Conservation (phyloP, 2,113 vertebrate genomes). For the Passer domesticus region DNA sequence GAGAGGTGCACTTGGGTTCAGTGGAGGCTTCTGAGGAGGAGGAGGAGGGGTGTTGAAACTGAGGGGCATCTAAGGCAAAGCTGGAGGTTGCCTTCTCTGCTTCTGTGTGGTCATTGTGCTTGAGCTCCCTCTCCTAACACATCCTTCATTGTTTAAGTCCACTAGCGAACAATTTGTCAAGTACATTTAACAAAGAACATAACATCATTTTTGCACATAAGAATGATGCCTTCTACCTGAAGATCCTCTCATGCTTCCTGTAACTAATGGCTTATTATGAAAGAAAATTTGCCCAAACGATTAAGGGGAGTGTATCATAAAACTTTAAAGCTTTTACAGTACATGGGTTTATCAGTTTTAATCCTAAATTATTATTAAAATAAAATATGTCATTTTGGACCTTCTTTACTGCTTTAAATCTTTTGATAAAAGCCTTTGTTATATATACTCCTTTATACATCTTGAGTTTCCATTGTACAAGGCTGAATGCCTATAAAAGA, state of each 20-base stretch:
- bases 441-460: background rate
- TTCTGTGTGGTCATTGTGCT: background rate
- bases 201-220: background rate
- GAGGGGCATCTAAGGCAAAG: background rate
- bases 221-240: background rate
- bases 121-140: background rate
- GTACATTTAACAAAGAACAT: background rate
- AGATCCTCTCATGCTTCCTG: background rate
- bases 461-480: background rate
- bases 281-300: background rate
- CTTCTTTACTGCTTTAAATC: background rate
- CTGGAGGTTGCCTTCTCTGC: background rate
- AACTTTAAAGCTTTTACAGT: background rate
- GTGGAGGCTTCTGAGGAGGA: background rate
- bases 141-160: background rate
- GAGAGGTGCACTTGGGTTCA: background rate
- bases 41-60: background rate
- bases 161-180: background rate
- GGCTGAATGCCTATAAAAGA: background rate
- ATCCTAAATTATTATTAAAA: conserved; percentile 40
- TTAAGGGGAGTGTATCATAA: background rate
- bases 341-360: background rate
- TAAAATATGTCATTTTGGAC: background rate
- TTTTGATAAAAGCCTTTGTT: background rate
- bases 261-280: background rate